Evolutionary conservation across 2,888 invertebrate species (phyloP).

Genomic region (Chironomus tentans): DNA sequence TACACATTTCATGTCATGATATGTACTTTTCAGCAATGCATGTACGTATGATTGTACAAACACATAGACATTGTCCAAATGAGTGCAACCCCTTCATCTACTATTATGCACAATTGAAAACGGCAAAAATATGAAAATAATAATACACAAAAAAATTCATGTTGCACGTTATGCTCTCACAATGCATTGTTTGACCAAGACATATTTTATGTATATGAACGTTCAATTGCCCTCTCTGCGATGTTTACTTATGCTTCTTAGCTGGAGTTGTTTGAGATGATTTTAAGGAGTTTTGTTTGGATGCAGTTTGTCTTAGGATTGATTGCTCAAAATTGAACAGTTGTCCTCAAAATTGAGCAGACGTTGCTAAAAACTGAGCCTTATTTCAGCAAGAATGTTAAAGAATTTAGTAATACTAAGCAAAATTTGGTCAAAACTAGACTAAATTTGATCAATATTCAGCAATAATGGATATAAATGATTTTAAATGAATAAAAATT

Average conservation of each 20-base stretch:
- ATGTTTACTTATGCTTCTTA: background rate
- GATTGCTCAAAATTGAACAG: background rate
- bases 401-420: too few species aligned
- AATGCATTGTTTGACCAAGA: conserved; percentile 25
- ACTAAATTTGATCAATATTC: too few species aligned
- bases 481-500: background rate
- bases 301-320: too few species aligned
- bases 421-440: too few species aligned
- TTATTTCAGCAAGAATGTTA: too few species aligned
- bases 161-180: conserved; percentile 20
- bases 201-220: background rate
- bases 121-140: background rate
- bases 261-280: background rate
- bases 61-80: background rate
- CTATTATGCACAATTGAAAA: background rate
- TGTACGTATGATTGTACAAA: background rate
- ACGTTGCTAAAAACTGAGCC: too few species aligned
- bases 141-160: background rate
- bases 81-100: conserved; percentile 13
- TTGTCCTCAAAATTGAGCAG: too few species aligned
- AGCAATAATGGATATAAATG: too few species aligned
- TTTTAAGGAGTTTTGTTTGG: too few species aligned
- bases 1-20: background rate
- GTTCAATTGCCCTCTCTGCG: background rate
- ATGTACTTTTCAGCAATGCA: background rate